These are phyloP conservation scores for Cantharis flavilabris DNA, from an alignment of 2,888 invertebrate species.

Conservation along the genomic window DNA sequence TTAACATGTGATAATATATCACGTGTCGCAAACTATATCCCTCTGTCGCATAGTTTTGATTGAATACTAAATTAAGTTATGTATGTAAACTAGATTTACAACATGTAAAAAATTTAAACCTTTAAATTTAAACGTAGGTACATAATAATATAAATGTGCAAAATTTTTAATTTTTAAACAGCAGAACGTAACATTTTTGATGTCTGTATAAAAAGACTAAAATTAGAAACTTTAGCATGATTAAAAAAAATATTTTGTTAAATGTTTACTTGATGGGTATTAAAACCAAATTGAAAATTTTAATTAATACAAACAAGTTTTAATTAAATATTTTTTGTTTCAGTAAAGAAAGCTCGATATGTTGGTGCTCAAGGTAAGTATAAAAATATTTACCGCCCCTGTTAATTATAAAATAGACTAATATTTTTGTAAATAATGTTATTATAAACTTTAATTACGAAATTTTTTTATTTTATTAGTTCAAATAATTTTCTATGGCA, in stretches of 20 bases:
- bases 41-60: too few relatives aligned
- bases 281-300: not conserved
- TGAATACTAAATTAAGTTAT: too few relatives aligned
- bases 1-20: too few relatives aligned
- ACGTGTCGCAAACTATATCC: too few relatives aligned
- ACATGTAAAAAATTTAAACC: too few relatives aligned
- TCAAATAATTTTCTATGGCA: not conserved
- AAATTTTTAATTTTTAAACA: too few relatives aligned
- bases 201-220: not conserved
- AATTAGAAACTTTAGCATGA: not conserved
- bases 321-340: slow-evolving; percentile 59
- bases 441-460: not conserved
- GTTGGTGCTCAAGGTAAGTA: slow-evolving; percentile 80
- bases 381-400: not conserved
- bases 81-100: too few relatives aligned
- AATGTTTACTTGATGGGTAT: not conserved
- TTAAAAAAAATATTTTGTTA: not conserved
- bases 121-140: too few relatives aligned
- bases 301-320: not conserved
- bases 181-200: not conserved
- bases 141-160: too few relatives aligned
- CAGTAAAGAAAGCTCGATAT: slow-evolving; percentile 90
- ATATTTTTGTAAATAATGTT: not conserved
- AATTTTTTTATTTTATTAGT: not conserved
- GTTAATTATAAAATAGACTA: not conserved